Conservation (phyloP, 2,888 invertebrate species). For the Teleiodes luculella region DNA sequence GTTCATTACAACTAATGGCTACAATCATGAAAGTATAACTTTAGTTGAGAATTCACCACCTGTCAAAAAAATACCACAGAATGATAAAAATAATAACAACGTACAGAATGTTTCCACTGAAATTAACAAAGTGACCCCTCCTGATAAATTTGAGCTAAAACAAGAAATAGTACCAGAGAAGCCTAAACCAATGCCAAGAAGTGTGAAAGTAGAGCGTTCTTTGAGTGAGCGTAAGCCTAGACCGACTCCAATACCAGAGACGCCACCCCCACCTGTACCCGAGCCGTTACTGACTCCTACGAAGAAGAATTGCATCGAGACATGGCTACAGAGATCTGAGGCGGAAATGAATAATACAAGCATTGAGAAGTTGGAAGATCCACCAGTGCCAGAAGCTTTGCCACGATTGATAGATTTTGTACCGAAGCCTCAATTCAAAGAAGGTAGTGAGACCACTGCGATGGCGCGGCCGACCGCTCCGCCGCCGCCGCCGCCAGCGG, state of each 20-base stretch:
- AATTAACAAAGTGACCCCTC: slow-evolving; percentile 35
- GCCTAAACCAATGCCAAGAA: slow-evolving; percentile 78
- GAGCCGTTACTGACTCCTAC: slow-evolving; percentile 66
- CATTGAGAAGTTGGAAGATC: slow-evolving; percentile 62
- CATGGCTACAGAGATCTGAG: slow-evolving; percentile 71
- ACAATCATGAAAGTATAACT: slow-evolving; percentile 37
- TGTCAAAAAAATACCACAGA: slow-evolving; percentile 42
- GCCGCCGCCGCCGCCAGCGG: slow-evolving; percentile 62
- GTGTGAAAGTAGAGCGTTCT: slow-evolving; percentile 66
- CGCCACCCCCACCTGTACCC: slow-evolving; percentile 43
- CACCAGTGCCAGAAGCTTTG: slow-evolving; percentile 64
- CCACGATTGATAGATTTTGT: slow-evolving; percentile 86
- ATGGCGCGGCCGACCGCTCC: slow-evolving; percentile 58
- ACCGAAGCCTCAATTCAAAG: slow-evolving; percentile 79
- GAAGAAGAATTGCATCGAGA: slow-evolving; percentile 72
- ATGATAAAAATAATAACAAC: slow-evolving; percentile 69
- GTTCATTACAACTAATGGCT: slow-evolving; percentile 32
- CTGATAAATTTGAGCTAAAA: slow-evolving; percentile 42
- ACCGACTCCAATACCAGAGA: slow-evolving; percentile 51
- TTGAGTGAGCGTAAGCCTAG: slow-evolving; percentile 62
- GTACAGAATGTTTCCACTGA: slow-evolving; percentile 34
- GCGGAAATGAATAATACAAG: slow-evolving; percentile 69
- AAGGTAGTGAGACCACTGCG: slow-evolving; percentile 43
- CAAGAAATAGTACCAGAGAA: slow-evolving; percentile 56
- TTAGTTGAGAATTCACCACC: slow-evolving; percentile 36